Conservation (phyloP, 2,888 invertebrate genomes). For the Napeogenes sylphis region DNA sequence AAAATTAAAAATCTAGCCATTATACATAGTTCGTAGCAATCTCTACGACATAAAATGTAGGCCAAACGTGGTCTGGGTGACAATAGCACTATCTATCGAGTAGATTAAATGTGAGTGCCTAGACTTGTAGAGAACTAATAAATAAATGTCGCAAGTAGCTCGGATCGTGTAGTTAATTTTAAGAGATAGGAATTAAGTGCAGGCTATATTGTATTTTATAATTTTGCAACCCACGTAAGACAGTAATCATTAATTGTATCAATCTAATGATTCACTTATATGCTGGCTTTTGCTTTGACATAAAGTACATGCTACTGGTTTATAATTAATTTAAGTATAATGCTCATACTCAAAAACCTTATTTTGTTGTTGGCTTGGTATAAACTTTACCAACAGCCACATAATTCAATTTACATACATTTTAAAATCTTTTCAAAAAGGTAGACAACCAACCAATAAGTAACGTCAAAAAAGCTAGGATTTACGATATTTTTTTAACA, state of each 20-base stretch:
- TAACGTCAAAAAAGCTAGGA: too few species aligned
- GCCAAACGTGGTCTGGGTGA: conserved; percentile 35
- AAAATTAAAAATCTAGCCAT: conserved; percentile 24
- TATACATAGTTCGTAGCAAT: conserved; percentile 18
- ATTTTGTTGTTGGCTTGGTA: too few species aligned
- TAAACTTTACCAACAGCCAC: too few species aligned
- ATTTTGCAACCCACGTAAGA: conserved; percentile 4
- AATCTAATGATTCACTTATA: background rate
- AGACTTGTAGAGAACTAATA: conserved; percentile 24
- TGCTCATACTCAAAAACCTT: too few species aligned
- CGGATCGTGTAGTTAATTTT: conserved; percentile 5
- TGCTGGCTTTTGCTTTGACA: too few species aligned
- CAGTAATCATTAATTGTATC: background rate
- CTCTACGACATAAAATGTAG: conserved; percentile 27
- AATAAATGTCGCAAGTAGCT: conserved; percentile 15
- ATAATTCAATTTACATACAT: too few species aligned
- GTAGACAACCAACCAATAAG: too few species aligned
- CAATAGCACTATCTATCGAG: conserved; percentile 30
- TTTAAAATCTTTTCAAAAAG: background rate
- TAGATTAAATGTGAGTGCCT: conserved; percentile 23
- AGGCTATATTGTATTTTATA: conserved; percentile 6
- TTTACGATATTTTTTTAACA: too few species aligned
- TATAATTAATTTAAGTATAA: too few species aligned
- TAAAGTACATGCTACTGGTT: too few species aligned
- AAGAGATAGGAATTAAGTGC: conserved; percentile 7